Percentiles rank a stretch among this genome's conserved stretches.
phyloP scores from a whole-genome alignment of 2,797 vertebrate genomes.

The Hozukius guyotensis region DNA sequence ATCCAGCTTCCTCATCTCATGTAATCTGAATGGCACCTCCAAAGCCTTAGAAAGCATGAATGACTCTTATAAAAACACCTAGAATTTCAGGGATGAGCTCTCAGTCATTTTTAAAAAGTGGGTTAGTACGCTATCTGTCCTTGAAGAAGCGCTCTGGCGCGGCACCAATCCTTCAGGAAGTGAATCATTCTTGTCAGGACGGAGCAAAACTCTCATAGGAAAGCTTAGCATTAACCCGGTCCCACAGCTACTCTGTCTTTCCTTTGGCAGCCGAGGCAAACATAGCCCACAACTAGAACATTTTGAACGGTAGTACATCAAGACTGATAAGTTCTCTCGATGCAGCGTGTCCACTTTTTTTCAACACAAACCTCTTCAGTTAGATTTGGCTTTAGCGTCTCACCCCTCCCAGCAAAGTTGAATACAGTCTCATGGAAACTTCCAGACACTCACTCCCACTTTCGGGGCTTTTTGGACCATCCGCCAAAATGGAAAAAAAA shows the following conservation, averaged over 20 bases:
- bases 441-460: constrained; percentile 28
- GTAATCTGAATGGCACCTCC: constrained; percentile 24
- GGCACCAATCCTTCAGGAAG: constrained; percentile 70
- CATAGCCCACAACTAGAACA: constrained; percentile 48
- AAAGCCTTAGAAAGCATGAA: constrained; percentile 39
- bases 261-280: constrained; percentile 52
- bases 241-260: constrained; percentile 60
- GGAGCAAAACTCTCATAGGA: constrained; percentile 57
- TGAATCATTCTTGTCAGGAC: constrained; percentile 65
- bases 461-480: constrained; percentile 23
- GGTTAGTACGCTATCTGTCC: constrained; percentile 67
- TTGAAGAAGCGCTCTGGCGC: constrained; percentile 70
- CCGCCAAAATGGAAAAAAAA: constrained; percentile 8
- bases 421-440: constrained; percentile 47
- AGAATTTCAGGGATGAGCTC: constrained; percentile 46
- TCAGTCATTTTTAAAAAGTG: constrained; percentile 57
- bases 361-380: neutral
- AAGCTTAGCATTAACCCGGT: constrained; percentile 64
- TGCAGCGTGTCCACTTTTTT: constrained; percentile 1
- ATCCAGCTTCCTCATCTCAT: constrained; percentile 23
- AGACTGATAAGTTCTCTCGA: constrained; percentile 28
- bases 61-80: constrained; percentile 40
- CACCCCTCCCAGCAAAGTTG: neutral
- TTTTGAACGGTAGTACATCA: constrained; percentile 47
- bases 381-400: constrained; percentile 19